Conservation (phyloP, 2,888 invertebrate genomes). For the Atherix ibis region DNA sequence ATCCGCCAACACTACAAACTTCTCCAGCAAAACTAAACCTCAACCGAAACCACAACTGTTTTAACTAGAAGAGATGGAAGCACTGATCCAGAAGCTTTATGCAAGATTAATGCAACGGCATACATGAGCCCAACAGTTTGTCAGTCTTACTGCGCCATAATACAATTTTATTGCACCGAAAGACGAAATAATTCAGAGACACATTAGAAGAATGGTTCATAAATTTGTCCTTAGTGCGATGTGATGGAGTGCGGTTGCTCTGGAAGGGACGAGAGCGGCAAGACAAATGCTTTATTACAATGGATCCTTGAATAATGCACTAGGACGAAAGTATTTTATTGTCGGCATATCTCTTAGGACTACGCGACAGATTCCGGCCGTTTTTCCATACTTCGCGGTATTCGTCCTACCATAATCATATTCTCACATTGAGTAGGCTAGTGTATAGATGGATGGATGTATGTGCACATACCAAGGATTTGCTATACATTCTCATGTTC, state of each 20-base stretch:
- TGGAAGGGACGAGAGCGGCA: too few relatives aligned
- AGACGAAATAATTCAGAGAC: slow-evolving; percentile 13
- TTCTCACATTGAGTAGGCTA: background rate
- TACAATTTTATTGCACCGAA: slow-evolving; percentile 12
- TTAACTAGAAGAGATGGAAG: too few relatives aligned
- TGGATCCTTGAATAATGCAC: slow-evolving; percentile 17
- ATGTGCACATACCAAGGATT: too few relatives aligned
- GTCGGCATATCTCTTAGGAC: slow-evolving; percentile 7
- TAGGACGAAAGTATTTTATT: slow-evolving; percentile 15
- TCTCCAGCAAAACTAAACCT: too few relatives aligned
- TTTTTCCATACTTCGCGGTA: background rate
- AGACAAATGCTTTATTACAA: slow-evolving; percentile 18
- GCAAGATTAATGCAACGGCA: slow-evolving; percentile 12
- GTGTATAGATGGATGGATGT: background rate
- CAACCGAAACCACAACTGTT: too few relatives aligned
- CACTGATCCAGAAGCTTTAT: too few relatives aligned
- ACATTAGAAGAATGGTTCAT: slow-evolving; percentile 13
- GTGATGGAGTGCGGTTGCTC: too few relatives aligned
- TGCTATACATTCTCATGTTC: too few relatives aligned
- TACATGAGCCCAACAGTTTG: slow-evolving; percentile 11
- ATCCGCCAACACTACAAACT: too few relatives aligned
- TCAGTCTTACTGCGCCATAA: slow-evolving; percentile 11
- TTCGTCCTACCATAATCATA: background rate
- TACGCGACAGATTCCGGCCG: background rate
- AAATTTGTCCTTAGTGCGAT: slow-evolving; percentile 11